Percentiles rank a stretch among this genome's conserved stretches.
phyloP scores from a whole-genome alignment of 2,888 invertebrate genomes.

The Leucania comma region DNA sequence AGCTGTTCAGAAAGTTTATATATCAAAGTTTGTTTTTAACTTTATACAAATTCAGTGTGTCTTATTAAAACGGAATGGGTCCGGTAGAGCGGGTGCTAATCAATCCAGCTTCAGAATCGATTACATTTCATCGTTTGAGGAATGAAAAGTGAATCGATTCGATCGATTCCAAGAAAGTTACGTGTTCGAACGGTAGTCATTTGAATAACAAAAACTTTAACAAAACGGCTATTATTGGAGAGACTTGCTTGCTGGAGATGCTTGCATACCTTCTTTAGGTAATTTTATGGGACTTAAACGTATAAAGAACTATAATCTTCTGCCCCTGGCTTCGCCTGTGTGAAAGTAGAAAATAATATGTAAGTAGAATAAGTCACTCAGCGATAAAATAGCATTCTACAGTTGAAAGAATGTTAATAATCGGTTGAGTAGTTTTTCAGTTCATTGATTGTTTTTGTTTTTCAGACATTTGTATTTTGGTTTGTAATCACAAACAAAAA shows the following conservation, averaged over 20 bases:
- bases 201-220: constrained; percentile 41
- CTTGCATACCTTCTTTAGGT: constrained; percentile 7
- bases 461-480: too few species aligned
- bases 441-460: too few species aligned
- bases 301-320: not conserved
- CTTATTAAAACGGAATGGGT: constrained; percentile 16
- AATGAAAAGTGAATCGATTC: constrained; percentile 48
- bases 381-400: too few species aligned
- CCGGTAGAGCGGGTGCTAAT: constrained; percentile 6
- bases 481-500: too few species aligned
- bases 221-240: constrained; percentile 14
- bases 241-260: too few species aligned
- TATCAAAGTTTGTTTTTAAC: constrained; percentile 13
- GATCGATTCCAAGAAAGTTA: constrained; percentile 47
- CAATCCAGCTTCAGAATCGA: constrained; percentile 38
- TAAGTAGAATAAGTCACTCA: too few species aligned
- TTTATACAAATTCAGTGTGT: constrained; percentile 17
- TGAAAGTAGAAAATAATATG: too few species aligned
- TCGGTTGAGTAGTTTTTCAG: too few species aligned
- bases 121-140: constrained; percentile 37
- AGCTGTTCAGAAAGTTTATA: not conserved
- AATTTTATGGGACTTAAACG: not conserved
- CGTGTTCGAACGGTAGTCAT: constrained; percentile 40
- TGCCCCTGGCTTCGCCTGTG: too few species aligned
- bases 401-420: too few species aligned